Base-by-base conservation (phyloP, 2,113 vertebrate species). In the Brachyhypopomus gauderio region DNA sequence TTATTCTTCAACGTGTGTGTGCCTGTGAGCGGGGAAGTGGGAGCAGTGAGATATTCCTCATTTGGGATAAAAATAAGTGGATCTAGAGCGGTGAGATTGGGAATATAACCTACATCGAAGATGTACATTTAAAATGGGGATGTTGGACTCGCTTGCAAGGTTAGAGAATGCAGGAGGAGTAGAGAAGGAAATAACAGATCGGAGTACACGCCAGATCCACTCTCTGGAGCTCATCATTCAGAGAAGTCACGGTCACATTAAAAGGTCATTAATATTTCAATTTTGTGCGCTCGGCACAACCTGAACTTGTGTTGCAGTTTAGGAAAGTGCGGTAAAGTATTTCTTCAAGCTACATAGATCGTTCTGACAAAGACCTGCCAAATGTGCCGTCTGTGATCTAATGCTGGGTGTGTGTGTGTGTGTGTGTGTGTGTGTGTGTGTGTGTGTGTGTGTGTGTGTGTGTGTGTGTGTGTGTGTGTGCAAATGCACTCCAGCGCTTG, bases 61-160 rank as follows among this genome's bases (percentile, higher is more conserved):
- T 93, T 90, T 91, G 90, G 92, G 91, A 89, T 91, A 91, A 92
- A 94, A 93, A 93, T 93, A 93, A 92, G 90, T 93, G 88, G 90
- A 94, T 93, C 93, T 94, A 86, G 93, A 94, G 90, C 89, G 87
- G 77, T 74, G 89, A 90, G 88, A 89, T 89, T 91, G 93, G 91
- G 90, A 93, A 93, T 93, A 89, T 85, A 88, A 79, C 69, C 73
- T 74, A 84, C 59, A 87, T 85, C 74, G 86, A 89, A 88, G 87
- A 90, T 90, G 83, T 67, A 77, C 64, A 23, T 74, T 76, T 76
- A 75, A 79, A 84, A 59, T 12, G 30, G 69, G 60, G 45, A 75
- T 63, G 72, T 76, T 60, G 73, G 34, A 48, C 64, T 59, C 45
- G 19, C 63, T 76, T 70, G 72, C 64, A 22, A 80, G 83, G 83